Evolutionary conservation across 2,888 invertebrate species (phyloP), one percentile per base, ranked within the genome.

Genomic region (Miltochrista miniata): DNA sequence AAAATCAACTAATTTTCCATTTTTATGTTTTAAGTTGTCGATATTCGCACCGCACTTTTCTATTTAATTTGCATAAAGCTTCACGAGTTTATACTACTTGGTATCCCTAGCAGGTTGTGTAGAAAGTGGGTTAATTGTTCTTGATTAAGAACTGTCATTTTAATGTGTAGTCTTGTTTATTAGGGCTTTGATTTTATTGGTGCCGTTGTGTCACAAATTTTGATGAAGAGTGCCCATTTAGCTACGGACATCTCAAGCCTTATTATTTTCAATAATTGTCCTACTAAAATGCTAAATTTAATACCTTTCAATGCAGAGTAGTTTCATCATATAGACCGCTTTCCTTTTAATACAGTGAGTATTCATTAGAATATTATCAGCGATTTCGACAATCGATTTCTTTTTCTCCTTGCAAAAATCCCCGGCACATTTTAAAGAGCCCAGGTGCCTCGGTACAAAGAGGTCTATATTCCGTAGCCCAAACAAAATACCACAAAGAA

Each of bases 361-460:
- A n/a, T 24, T 24, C 5, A 5, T 24, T 24, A 5, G 18, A 24
- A 5, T 24, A 24, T 24, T 24, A n/a, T 24, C 5, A 24, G 2
- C 18, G 18, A 24, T 4, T 24, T 5, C 18, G 18, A 24, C 18
- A 24, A 24, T 5, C 2, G 3, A 5, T 24, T 24, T 24, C 18
- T 29, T 45, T 38, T 38, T n/a, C 10, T 45, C 12, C 12, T 53
- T 45, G 42, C 30, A 54, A 56, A 52, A 45, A 41, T 49, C 48
- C n/a, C 34, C 33, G n/a, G 12, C 39, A 30, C 12, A 40, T 43
- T 18, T 35, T 43, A 29, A 13, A 35, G 13, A 13, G 45, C 59
- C 61, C 70, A 67, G 67, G 68, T 68, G 64, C 43, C 18, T 5
- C 2, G 18, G 2, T 24, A 81, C 80, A 80, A 79, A 73, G 73